These are phyloP conservation scores for Cenopis cana DNA, from an alignment of 2,888 invertebrate species.

Conservation along the genomic window DNA sequence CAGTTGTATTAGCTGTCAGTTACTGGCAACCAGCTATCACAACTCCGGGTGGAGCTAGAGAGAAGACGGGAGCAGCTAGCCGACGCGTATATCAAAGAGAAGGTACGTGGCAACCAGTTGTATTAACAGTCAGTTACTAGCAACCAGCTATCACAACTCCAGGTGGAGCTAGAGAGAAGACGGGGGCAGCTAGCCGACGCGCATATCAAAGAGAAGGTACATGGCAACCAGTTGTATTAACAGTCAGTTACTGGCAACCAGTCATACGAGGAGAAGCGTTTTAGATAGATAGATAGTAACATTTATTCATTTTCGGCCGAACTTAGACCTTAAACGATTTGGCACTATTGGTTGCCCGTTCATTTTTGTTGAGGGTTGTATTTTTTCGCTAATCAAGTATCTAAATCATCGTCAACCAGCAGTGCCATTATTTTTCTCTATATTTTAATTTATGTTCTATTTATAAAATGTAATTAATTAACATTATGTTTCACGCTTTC, in stretches of 20 bases:
- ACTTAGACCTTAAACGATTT: background rate
- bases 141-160: background rate
- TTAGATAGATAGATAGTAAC: too few relatives aligned
- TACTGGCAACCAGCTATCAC: too few relatives aligned
- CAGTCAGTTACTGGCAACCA: background rate
- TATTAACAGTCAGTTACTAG: background rate
- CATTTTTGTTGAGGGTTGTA: too few relatives aligned
- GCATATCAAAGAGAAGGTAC: background rate
- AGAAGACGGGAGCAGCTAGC: too few relatives aligned
- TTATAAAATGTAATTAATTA: background rate
- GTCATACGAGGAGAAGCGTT: background rate
- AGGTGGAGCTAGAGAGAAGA: too few relatives aligned
- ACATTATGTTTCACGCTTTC: constrained; percentile 45
- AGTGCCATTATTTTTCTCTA: background rate
- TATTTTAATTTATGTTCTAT: background rate
- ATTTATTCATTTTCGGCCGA: too few relatives aligned
- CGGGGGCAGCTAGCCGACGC: background rate
- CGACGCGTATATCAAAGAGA: too few relatives aligned
- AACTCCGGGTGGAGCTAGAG: too few relatives aligned
- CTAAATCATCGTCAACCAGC: background rate
- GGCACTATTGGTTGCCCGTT: background rate
- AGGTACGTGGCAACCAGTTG: too few relatives aligned
- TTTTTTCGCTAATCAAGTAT: too few relatives aligned
- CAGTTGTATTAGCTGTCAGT: too few relatives aligned
- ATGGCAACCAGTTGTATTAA: background rate